Conservation (phyloP, 2,113 vertebrate species). For the Xenopus tropicalis region UCB_Xtro_10.0 CM004451.2:75269001-75269500, state of each 20-base stretch:
- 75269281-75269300: background rate
- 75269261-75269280: conserved; percentile 7
- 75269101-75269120: conserved; percentile 29
- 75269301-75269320: conserved; percentile 33
- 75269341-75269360: background rate
- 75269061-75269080: conserved; percentile 19
- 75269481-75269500: too few relatives aligned
- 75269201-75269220: conserved; percentile 29
- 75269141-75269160: conserved; percentile 37
- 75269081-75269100: conserved; percentile 36
- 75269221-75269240: conserved; percentile 26
- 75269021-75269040: background rate
- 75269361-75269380: background rate
- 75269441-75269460: too few relatives aligned
- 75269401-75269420: background rate
- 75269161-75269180: conserved; percentile 31
- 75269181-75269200: conserved; percentile 27
- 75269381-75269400: background rate
- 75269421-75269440: too few relatives aligned
- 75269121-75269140: conserved; percentile 37
- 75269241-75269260: conserved; percentile 10
- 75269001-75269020: background rate
- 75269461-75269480: too few relatives aligned
- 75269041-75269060: conserved; percentile 12
- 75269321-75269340: too few relatives aligned